Evolutionary conservation across 2,113 vertebrate genomes (phyloP).

Genomic region (Muntiacus muntjak): DNA sequence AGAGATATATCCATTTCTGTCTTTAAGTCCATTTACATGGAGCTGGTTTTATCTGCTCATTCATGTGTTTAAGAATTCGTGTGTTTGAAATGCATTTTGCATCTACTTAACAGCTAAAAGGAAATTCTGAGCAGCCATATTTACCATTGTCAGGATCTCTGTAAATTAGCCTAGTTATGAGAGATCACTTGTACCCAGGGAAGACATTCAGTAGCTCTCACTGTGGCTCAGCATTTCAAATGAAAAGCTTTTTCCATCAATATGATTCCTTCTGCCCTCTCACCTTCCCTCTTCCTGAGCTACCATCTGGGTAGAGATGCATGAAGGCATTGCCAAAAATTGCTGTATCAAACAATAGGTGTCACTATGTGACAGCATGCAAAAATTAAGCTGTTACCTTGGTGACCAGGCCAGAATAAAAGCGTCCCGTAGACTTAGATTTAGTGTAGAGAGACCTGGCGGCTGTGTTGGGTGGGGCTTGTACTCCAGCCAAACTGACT

Average conservation of each 20-base stretch:
- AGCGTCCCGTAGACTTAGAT: conserved; percentile 50
- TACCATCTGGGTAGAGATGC: conserved; percentile 55
- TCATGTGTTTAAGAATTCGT: not conserved
- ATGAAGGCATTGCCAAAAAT: conserved; percentile 59
- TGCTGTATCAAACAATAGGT: conserved; percentile 52
- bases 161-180: conserved; percentile 13
- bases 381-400: conserved; percentile 65
- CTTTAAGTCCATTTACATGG: not conserved
- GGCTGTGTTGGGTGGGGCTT: conserved; percentile 46
- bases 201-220: not conserved
- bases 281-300: not conserved
- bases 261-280: not conserved
- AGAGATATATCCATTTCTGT: conserved; percentile 25
- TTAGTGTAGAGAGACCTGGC: conserved; percentile 38
- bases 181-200: not conserved
- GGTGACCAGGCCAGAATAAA: conserved; percentile 55
- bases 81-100: not conserved
- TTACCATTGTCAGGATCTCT: not conserved
- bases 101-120: conserved; percentile 24
- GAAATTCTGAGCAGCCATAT: not conserved
- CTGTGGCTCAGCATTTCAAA: rapidly evolving
- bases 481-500: conserved; percentile 58
- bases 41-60: conserved; percentile 38
- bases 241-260: not conserved
- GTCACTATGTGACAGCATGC: conserved; percentile 65